Base-by-base conservation (phyloP, 1,140 invertebrate species). In the Nasonia giraulti region DNA sequence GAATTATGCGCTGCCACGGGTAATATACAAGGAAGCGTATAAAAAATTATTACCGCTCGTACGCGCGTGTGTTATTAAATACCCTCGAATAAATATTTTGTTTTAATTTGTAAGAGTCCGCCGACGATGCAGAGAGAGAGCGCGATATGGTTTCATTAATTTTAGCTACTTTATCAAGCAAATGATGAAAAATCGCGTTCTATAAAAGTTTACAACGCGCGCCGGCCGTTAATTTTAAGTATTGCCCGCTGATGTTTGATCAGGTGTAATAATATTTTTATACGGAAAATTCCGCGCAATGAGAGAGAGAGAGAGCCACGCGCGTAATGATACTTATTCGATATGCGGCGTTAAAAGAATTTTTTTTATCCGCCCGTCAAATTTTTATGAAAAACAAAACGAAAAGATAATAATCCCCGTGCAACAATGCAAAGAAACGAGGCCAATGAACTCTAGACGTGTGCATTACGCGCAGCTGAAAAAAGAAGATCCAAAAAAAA, bases 401-500 rank as follows among this genome's bases (percentile, higher is more conserved):
- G 33, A 37, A 62, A 62, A 20, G n/a, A 62, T 62, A 62, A 62
- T 62, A 62, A n/a, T 62, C n/a, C 17, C 6, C 14, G 6, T 62
- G 0, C 55, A n/a, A 62, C 55, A 14, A 20, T 17, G 6, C 23
- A 31, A 75, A 23, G 37, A 77, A 68, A 77, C 20, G n/a, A 83
- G 71, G 33, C 12, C 50, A 33, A 76, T 31, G 50, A 80, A 80
- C 78, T 80, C 44, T 10, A 27, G 11, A 27, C n/a, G 10, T 20
- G 69, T 31, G 8, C 5, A 2, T 12, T 31, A 31, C 37, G 7
- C 40, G 7, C 40, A 23, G 44, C 75, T 40, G 14, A 77, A 79
- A 27, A 79, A 79, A 79, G 77, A n/a, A 40, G n/a, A 62, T 47
- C 5, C 14, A 66, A 66, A 37, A 33, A 55, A 31, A 50, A 66